phyloP scores from a whole-genome alignment of 2,888 invertebrate species.

The Plebejus argus region DNA sequence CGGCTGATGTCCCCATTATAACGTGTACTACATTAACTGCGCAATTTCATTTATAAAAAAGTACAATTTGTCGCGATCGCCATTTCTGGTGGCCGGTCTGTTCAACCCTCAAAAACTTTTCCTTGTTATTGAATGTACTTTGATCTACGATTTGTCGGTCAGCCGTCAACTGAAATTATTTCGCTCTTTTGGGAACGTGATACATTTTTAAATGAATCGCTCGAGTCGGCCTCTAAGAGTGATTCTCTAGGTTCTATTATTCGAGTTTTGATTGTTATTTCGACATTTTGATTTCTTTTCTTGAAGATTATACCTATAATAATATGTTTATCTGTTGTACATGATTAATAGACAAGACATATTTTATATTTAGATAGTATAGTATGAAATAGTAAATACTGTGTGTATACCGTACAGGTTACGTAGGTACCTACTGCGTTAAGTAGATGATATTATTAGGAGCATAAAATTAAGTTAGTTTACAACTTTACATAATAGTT shows the following conservation, averaged over 20 bases:
- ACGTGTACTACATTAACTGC: too few species aligned
- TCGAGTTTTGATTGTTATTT: slow-evolving; percentile 17
- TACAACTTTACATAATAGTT: too few species aligned
- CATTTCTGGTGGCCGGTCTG: not conserved
- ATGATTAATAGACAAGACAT: too few species aligned
- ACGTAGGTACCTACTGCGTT: too few species aligned
- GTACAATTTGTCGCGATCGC: not conserved
- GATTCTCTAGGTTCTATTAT: not conserved
- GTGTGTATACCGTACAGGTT: too few species aligned
- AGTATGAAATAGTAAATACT: too few species aligned
- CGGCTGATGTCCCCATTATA: too few species aligned
- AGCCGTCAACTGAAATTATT: slow-evolving; percentile 60
- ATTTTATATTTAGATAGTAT: too few species aligned
- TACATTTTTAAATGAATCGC: slow-evolving; percentile 62
- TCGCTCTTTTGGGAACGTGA: slow-evolving; percentile 74
- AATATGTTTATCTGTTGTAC: too few species aligned
- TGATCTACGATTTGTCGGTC: slow-evolving; percentile 71
- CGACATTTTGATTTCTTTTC: not conserved
- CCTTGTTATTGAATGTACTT: slow-evolving; percentile 78
- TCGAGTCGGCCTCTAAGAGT: not conserved
- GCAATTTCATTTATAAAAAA: too few species aligned
- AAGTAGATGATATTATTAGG: too few species aligned
- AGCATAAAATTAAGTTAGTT: too few species aligned
- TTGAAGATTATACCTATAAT: not conserved
- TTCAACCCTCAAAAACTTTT: slow-evolving; percentile 66